Percentiles rank a stretch among this genome's conserved stretches.
Conservation (phyloP, 2,113 vertebrate genomes). For the Saguinus imperator region DNA sequence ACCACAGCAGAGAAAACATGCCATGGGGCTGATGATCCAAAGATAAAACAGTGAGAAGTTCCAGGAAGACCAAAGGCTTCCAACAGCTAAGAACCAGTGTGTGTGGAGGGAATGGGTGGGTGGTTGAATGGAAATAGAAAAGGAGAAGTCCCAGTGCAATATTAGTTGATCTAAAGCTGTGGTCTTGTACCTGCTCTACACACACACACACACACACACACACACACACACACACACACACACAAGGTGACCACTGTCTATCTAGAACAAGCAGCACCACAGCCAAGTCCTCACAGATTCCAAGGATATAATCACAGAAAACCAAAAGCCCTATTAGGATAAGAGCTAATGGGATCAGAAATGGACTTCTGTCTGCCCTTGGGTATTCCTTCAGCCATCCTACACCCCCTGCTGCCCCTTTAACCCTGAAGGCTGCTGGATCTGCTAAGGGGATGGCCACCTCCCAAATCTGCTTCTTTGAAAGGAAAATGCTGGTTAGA, state of each 20-base stretch:
- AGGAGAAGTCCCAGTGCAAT: background rate
- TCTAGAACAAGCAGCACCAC: background rate
- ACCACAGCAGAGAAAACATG: background rate
- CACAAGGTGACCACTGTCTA: background rate
- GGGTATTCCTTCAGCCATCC: accelerated
- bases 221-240: background rate
- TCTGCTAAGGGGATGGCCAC: background rate
- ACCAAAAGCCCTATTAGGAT: background rate
- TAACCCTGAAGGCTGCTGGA: background rate
- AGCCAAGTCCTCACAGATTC: background rate
- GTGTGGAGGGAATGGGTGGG: background rate
- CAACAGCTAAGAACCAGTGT: background rate
- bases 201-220: background rate
- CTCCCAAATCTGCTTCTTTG: background rate
- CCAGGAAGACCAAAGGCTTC: background rate
- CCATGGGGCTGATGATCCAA: background rate
- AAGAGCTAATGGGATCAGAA: background rate
- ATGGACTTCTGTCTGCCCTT: background rate
- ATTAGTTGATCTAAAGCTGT: background rate
- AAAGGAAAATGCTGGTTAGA: background rate
- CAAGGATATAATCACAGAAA: background rate
- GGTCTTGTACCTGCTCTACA: background rate
- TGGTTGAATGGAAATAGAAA: background rate
- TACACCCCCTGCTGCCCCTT: too few species aligned
- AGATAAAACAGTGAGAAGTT: background rate